phyloP scores from a whole-genome alignment of 2,113 vertebrate species.

The Periophthalmus modestus region DNA sequence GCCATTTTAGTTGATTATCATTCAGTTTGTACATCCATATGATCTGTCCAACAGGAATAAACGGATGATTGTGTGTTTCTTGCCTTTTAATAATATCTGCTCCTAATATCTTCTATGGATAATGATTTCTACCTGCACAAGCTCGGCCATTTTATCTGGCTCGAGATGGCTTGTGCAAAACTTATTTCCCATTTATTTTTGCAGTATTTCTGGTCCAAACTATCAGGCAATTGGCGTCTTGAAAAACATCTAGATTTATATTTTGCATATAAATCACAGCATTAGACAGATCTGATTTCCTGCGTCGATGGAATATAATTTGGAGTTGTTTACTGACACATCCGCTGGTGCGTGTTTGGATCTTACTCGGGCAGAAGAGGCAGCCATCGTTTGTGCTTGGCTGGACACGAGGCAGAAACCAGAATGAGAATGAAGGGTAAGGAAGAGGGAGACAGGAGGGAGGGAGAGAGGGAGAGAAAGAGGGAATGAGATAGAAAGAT shows the following conservation, averaged over 20 bases:
- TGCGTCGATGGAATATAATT: conserved; percentile 13
- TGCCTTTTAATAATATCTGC: no score
- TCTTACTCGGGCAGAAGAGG: conserved; percentile 33
- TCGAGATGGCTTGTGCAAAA: neutral
- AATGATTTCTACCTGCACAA: no score
- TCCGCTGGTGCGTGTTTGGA: conserved; percentile 28
- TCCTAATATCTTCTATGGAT: no score
- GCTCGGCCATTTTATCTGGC: no score
- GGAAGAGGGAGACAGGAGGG: conserved; percentile 22
- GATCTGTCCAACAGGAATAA: no score
- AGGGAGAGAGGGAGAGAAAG: neutral
- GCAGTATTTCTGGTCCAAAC: neutral
- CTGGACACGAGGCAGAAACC: conserved; percentile 44
- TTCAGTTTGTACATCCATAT: no score
- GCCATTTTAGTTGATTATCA: no score
- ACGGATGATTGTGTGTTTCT: no score
- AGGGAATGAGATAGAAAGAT: no score
- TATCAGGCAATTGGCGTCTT: neutral
- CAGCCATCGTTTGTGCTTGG: conserved; percentile 44
- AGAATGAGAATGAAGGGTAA: conserved; percentile 48
- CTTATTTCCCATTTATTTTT: neutral
- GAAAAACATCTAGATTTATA: neutral
- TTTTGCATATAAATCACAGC: conserved; percentile 4
- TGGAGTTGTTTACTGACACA: conserved; percentile 36
- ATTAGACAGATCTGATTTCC: conserved; percentile 7